These are phyloP conservation scores for Drosophila triauraria DNA, from an alignment of 1,140 invertebrate genomes.

Conservation along the genomic window DNA sequence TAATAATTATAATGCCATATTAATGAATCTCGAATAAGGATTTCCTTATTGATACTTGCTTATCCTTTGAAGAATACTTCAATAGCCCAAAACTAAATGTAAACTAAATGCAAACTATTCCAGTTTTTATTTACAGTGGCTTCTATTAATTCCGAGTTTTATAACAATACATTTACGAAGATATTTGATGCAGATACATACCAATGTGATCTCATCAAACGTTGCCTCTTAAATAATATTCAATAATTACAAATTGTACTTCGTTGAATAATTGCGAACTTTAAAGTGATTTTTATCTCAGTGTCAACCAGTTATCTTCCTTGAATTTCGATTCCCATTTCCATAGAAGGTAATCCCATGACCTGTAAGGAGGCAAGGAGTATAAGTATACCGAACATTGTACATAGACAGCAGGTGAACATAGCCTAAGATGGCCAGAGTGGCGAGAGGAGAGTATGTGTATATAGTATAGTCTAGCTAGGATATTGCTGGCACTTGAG, in stretches of 20 bases:
- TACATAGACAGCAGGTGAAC: constrained; percentile 21
- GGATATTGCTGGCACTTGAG: constrained; percentile 56
- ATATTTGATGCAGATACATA: too few relatives aligned
- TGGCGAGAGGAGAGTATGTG: constrained; percentile 24
- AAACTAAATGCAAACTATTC: too few relatives aligned
- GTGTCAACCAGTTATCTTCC: constrained; percentile 1
- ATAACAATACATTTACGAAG: background rate
- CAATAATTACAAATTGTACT: background rate
- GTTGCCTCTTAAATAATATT: background rate
- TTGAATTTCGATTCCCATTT: too few relatives aligned
- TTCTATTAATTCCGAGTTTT: background rate
- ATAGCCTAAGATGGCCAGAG: constrained; percentile 46
- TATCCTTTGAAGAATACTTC: too few relatives aligned
- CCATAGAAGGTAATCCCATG: constrained; percentile 2
- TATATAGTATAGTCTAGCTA: constrained; percentile 39
- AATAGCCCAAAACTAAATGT: too few relatives aligned
- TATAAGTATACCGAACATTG: constrained; percentile 16
- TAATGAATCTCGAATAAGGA: too few relatives aligned
- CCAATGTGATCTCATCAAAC: too few relatives aligned
- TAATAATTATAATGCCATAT: too few relatives aligned
- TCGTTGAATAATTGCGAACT: background rate
- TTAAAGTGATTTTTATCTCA: background rate
- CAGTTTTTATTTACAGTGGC: too few relatives aligned
- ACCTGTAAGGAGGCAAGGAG: background rate
- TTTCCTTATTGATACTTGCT: too few relatives aligned